A percentile compares a stretch with the other conserved stretches of the same genome.
These are phyloP conservation scores for Hymenopus coronatus DNA, from an alignment of 2,888 invertebrate species.

Conservation along the genomic window DNA sequence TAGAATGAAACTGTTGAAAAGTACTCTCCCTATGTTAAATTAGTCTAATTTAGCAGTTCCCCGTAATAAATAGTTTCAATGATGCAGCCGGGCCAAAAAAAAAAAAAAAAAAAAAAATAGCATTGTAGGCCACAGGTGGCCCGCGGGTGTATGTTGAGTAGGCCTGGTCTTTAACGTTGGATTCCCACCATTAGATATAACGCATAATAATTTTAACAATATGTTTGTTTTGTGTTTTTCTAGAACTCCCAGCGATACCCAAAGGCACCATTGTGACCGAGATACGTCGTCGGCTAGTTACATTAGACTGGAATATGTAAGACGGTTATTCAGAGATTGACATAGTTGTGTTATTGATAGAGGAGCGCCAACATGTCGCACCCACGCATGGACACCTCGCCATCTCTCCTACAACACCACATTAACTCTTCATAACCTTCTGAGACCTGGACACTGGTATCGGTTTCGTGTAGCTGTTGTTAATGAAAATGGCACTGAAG, in stretches of 20 bases:
- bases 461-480: constrained; percentile 75
- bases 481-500: constrained; percentile 67
- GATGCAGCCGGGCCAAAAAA: no score
- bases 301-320: constrained; percentile 44
- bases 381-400: constrained; percentile 64
- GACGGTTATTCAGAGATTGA: neutral
- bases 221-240: constrained; percentile 34
- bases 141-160: no score
- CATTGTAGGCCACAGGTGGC: no score
- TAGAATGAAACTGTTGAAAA: no score
- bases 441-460: constrained; percentile 73
- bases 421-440: constrained; percentile 53
- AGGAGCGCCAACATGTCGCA: constrained; percentile 68
- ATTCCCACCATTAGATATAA: no score
- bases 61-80: no score
- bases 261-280: constrained; percentile 58
- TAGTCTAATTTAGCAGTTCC: no score
- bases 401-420: constrained; percentile 54
- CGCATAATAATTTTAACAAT: no score
- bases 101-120: no score
- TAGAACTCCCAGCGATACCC: constrained; percentile 63
- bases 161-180: no score
- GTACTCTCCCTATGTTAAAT: no score
- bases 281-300: constrained; percentile 51
- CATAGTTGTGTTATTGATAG: constrained; percentile 57